A percentile compares a stretch with the other conserved stretches of the same genome.
Evolutionary conservation across 1,140 invertebrate genomes (phyloP).

Genomic region (Heliconius melpomene): DNA sequence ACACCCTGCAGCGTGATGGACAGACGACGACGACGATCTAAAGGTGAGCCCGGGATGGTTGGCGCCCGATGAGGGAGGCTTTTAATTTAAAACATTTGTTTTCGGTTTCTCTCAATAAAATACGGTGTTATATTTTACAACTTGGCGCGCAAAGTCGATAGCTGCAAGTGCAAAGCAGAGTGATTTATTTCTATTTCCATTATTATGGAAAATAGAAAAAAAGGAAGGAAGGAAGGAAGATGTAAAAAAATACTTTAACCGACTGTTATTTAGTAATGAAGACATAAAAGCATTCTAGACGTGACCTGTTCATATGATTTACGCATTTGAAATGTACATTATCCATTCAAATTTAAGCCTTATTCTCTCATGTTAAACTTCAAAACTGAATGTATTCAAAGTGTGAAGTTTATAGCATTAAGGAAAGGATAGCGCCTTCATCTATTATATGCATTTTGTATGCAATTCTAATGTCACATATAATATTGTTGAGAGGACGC

Average conservation of each 20-base stretch:
- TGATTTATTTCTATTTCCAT: no score
- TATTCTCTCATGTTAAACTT: neutral
- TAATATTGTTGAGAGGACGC: constrained; percentile 4
- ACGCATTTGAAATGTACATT: neutral
- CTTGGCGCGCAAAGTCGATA: no score
- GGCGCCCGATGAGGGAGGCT: no score
- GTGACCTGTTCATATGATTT: constrained; percentile 14
- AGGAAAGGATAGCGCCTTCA: constrained; percentile 34
- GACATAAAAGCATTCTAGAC: constrained; percentile 2
- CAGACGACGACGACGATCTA: no score
- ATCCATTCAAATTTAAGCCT: neutral
- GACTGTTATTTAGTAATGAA: constrained; percentile 2
- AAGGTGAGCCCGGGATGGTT: no score
- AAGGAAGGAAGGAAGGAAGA: no score
- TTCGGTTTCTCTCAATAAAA: no score
- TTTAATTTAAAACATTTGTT: no score
- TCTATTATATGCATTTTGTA: constrained; percentile 40
- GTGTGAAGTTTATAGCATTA: constrained; percentile 12
- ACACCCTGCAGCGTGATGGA: no score
- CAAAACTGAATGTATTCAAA: neutral
- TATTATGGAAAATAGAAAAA: no score
- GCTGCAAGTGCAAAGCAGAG: no score
- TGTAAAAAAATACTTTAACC: neutral
- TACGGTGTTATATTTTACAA: no score
- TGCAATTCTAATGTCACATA: constrained; percentile 22